A percentile compares a stretch with the other conserved stretches of the same genome.
These are phyloP conservation scores for Trichonephila clavipes DNA, from an alignment of 1,140 invertebrate species.

Conservation along the genomic window DNA sequence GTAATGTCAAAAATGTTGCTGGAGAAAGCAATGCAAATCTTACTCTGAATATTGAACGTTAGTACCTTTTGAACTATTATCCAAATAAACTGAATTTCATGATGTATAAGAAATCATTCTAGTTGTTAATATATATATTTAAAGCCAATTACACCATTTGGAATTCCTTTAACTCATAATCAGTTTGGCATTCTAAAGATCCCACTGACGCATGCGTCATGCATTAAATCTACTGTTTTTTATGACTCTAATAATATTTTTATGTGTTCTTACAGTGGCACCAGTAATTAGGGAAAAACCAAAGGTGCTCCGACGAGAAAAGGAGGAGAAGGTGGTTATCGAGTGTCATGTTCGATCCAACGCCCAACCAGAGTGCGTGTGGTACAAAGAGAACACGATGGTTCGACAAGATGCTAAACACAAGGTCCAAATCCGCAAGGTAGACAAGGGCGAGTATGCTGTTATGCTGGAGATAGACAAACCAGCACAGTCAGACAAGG, in stretches of 20 bases:
- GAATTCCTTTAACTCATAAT: no score
- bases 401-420: conserved; percentile 89
- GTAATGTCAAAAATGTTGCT: conserved; percentile 96
- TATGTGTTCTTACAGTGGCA: conserved; percentile 86
- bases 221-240: no score
- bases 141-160: no score
- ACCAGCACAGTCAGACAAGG: conserved; percentile 89
- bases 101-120: no score
- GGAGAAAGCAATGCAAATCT: conserved; percentile 98
- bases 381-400: conserved; percentile 91
- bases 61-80: conserved; percentile 80
- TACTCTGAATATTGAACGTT: conserved; percentile 98
- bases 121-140: no score
- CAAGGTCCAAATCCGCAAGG: conserved; percentile 86
- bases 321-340: conserved; percentile 93
- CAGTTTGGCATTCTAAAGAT: no score
- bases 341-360: conserved; percentile 94
- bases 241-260: no score
- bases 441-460: conserved; percentile 79
- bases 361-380: conserved; percentile 93
- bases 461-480: conserved; percentile 83
- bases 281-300: conserved; percentile 96
- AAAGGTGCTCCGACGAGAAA: conserved; percentile 92
- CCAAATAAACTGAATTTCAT: neutral
- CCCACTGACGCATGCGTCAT: no score